Percentiles rank a stretch among this genome's conserved stretches.
Evolutionary conservation across 1,140 invertebrate genomes (phyloP).

Genomic region (Drosophila kepulauana): DNA sequence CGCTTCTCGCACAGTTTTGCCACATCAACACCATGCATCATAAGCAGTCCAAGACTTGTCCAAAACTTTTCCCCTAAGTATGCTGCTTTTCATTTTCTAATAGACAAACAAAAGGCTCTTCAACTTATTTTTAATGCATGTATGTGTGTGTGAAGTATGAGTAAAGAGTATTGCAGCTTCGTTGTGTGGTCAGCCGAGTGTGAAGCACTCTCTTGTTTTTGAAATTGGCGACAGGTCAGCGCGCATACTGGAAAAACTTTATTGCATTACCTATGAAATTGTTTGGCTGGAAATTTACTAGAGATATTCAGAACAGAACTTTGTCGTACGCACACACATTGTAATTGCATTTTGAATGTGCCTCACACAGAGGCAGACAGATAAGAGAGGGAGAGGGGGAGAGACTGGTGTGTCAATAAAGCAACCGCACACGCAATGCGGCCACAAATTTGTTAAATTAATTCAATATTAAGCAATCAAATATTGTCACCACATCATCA

Average conservation of each 20-base stretch:
- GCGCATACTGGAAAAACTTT: slow-evolving; percentile 58
- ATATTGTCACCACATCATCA: slow-evolving; percentile 80
- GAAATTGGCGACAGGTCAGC: slow-evolving; percentile 66
- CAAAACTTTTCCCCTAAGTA: neutral
- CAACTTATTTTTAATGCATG: neutral
- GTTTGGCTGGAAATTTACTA: slow-evolving; percentile 38
- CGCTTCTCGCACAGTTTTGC: neutral
- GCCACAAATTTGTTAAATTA: slow-evolving; percentile 78
- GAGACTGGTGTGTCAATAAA: slow-evolving; percentile 16
- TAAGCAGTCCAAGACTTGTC: slow-evolving; percentile 7
- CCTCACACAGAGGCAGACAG: neutral
- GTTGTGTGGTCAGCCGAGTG: slow-evolving; percentile 12
- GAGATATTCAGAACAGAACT: slow-evolving; percentile 36
- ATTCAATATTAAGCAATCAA: slow-evolving; percentile 82
- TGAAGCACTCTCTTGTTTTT: slow-evolving; percentile 15
- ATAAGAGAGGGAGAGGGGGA: neutral
- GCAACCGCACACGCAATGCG: slow-evolving; percentile 49
- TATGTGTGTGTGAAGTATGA: neutral
- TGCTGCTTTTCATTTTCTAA: slow-evolving; percentile 13
- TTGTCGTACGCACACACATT: slow-evolving; percentile 33
- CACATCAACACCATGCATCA: slow-evolving; percentile 27
- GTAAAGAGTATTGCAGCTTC: slow-evolving; percentile 16
- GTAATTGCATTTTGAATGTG: slow-evolving; percentile 73
- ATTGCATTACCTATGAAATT: slow-evolving; percentile 61
- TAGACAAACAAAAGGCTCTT: neutral